Base-by-base conservation (phyloP, 2,888 invertebrate genomes). In the Glaucopsyche alexis region DNA sequence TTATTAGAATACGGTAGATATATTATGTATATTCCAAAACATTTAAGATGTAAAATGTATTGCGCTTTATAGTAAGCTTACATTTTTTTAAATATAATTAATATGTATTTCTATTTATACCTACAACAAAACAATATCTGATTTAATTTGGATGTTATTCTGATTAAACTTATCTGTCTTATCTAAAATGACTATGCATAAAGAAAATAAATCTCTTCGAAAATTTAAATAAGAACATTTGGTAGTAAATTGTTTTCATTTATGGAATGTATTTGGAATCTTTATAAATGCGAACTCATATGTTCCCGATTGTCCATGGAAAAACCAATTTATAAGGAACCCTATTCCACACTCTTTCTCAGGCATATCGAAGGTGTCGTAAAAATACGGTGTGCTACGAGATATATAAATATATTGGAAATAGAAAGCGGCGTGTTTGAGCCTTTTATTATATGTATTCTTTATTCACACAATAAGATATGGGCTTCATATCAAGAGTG, bases 241-340 rank as follows among this genome's bases (percentile, higher is more conserved):
- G 83, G 90, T 88, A 89, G 86, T 85, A 91, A 91, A 93, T 93
- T 91, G 91, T 88, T 85, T 88, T 91, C 91, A 91, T 92, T 91
- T 88, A 82, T 76, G 82, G 86, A 87, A 92, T 90, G 85, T 85
- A 84, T 87, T 90, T 82, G 78, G 84, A 88, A 92, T 91, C 92
- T 89, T 85, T 92, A 93, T 87, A 91, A 90, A 92, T 90, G 87
- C 80, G 85, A 82, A 83, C 83, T 85, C 84, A 83, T 81, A 82
- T 79, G 81, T 77, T 81, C 80, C 79, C 77, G 82, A 86, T 87
- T 76, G 79, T 77, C 76, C 74, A 76, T 71, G 65, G 67, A 29
- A 52, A 71, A 66, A 78, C 89, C 83, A 83, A 74, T 78, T 70
- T 83, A 80, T 71, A 55, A 71, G 76, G 87, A 83, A 55, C 85